Conservation (phyloP, 2,113 vertebrate species). For the Agapornis roseicollis region DNA sequence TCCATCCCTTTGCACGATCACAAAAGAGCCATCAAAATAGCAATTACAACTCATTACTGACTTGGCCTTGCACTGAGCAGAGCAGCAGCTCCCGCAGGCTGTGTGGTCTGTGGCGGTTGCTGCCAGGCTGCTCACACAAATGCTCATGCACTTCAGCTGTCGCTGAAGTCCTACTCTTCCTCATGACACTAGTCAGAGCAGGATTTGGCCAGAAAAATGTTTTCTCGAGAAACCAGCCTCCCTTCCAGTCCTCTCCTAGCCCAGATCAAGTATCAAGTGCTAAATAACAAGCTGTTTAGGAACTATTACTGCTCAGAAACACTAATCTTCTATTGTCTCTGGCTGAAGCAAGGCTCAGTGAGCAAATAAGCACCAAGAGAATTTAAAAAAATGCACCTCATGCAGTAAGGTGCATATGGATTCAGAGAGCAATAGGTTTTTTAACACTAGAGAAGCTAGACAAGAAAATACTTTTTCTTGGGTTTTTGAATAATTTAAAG, state of each 20-base stretch:
- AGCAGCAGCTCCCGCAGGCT: fast-evolving
- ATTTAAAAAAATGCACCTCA: neutral
- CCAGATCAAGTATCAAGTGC: neutral
- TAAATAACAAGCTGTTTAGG: neutral
- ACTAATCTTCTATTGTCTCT: conserved; percentile 2
- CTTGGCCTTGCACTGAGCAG: fast-evolving
- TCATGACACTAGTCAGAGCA: neutral
- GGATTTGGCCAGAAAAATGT: conserved; percentile 1
- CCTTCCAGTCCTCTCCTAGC: neutral
- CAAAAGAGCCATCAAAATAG: neutral
- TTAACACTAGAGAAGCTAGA: neutral
- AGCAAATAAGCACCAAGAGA: neutral
- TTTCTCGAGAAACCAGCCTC: neutral
- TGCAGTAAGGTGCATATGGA: neutral
- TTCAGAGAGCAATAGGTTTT: neutral
- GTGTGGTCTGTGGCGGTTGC: neutral
- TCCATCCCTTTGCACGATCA: neutral
- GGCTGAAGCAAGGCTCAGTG: neutral
- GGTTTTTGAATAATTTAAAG: neutral
- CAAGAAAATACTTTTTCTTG: neutral
- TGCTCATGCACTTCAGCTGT: fast-evolving
- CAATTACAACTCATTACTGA: neutral
- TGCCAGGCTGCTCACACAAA: neutral
- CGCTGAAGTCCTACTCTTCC: neutral
- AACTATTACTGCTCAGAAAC: neutral